Percentiles rank a stretch among this genome's conserved stretches.
Conservation (phyloP, 2,797 vertebrate species). For the Ciconia nigra region DNA sequence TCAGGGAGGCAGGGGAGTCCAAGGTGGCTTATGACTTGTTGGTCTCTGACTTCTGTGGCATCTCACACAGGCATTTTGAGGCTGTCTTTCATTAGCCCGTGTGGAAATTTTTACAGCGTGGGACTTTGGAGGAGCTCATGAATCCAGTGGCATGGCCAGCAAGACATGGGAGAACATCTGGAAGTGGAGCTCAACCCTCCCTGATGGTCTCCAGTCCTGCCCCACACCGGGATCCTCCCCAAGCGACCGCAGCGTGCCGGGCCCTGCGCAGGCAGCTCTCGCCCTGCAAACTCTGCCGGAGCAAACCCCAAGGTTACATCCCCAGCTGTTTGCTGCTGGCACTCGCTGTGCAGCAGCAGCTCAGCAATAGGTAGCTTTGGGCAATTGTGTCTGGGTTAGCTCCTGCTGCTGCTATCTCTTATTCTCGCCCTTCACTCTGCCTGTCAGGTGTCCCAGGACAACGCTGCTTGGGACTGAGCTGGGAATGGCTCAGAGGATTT, state of each 20-base stretch:
- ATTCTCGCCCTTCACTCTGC: accelerated
- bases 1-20: not conserved
- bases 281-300: accelerated
- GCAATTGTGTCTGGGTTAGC: not conserved
- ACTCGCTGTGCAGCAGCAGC: not conserved
- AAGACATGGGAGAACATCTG: not conserved
- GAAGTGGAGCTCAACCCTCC: not conserved
- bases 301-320: not conserved
- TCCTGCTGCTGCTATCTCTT: not conserved
- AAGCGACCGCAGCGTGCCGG: accelerated
- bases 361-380: not conserved
- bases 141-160: accelerated
- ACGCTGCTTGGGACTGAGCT: not conserved
- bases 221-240: not conserved
- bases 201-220: not conserved
- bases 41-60: not conserved
- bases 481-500: not conserved
- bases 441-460: not conserved
- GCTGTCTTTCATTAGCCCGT: not conserved
- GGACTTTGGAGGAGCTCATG: not conserved
- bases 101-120: not conserved
- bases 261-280: not conserved
- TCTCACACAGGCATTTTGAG: not conserved
- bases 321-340: not conserved
- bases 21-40: not conserved